Base-by-base conservation (phyloP, 2,888 invertebrate genomes). In the Drosophila gaucha region DNA sequence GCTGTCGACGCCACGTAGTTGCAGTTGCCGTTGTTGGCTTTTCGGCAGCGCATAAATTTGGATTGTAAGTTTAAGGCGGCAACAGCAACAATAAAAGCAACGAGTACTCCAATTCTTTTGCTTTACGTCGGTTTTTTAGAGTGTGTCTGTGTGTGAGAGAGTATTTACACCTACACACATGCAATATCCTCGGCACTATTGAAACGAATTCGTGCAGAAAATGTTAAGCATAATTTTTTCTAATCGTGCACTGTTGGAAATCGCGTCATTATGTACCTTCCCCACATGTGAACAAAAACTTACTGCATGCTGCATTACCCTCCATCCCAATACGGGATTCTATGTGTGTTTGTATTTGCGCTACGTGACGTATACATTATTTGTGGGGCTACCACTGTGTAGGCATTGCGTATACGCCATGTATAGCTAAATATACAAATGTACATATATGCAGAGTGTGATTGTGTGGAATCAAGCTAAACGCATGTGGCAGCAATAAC, bases 351-450 rank as follows among this genome's bases (percentile, higher is more conserved):
- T 85, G 69, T 87, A 64, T 89, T 89, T 86, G 88, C 36, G 56
- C 65, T 87, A 84, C 84, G 84, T 84, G 84, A 71, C 89, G 88
- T 89, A 88, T 82, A 69, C 86, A 71, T 55, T 87, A 89, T 89
- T 88, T 88, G 67, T 50, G 12, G 35, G 44, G 46, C 47, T 24
- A 46, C 39, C 49, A 49, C 55, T 39, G 38, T 54, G 46, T 36
- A 43, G 47, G 47, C 51, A 73, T 72, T 80, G 67, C 78, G 67
- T 65, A 77, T 73, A 78, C 73, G 69, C 46, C 82, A 60, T 14
- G 68, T 67, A 44, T 31, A 67, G 65, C 65, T 20, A 52, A 86
- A 70, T 74, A 36, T 30, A 64, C 31, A 36, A 55, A 28, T 51
- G 26, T 26, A 10, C 18, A 39, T 3, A 31, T 16, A 6, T 30